Base-by-base conservation (phyloP, 2,888 invertebrate species). In the Caradrina kadenii region DNA sequence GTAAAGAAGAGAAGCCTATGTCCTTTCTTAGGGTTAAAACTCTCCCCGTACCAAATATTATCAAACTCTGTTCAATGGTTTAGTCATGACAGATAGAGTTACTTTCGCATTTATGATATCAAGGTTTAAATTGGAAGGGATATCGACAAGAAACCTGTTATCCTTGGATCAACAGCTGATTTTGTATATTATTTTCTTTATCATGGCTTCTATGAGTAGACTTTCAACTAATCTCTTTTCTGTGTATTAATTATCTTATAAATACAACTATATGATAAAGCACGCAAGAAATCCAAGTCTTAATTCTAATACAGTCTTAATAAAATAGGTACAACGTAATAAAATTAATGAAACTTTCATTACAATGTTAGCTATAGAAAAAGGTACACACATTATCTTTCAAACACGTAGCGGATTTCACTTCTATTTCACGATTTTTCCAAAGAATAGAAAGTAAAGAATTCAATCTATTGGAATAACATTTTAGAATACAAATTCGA, bases 161-260 rank as follows among this genome's bases (percentile, higher is more conserved):
- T n/a, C n/a, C n/a, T n/a, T n/a, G n/a, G 26, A 26, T 26, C 26
- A 26, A 26, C 26, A 26, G 26, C 26, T 26, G 2, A 26, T 26
- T 26, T 26, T 26, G 26, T 26, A 26, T 4, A 26, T 26, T 26
- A n/a, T n/a, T n/a, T n/a, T n/a, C n/a, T 26, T 26, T 26, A 26
- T 26, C 26, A 26, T 26, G 26, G 26, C 26, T 26, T 26, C 2
- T 26, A 26, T 26, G 4, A 52, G 26, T 52, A 19, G 22, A 64
- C 5, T 39, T 77, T 71, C 54, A 31, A n/a, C 15, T 17, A 11
- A 21, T 35, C 15, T 56, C 1, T 49, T 1, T 22, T 2, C 17
- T 11, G 8, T 26, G 19, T 42, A 77, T 85, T 85, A 69, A n/a
- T 31, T 85, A 69, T 72, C 80, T 81, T 83, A 83, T 75, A 81